phyloP scores from a whole-genome alignment of 2,888 invertebrate species.

The Macrostomum cliftonense region DNA sequence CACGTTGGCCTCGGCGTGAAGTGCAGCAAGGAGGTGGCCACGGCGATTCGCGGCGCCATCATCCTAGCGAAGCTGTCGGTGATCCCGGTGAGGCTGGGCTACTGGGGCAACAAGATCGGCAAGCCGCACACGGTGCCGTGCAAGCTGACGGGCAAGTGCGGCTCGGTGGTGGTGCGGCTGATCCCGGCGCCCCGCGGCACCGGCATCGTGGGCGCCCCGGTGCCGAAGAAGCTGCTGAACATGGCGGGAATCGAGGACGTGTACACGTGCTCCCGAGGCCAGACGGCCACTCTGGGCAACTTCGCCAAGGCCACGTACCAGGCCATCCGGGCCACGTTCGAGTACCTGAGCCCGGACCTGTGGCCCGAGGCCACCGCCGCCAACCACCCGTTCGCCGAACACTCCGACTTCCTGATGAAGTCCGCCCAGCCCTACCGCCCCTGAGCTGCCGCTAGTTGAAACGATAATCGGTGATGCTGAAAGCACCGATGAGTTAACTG shows the following conservation, averaged over 20 bases:
- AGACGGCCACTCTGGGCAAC: constrained; percentile 91
- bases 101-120: constrained; percentile 99
- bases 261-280: constrained; percentile 91
- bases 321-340: constrained; percentile 92
- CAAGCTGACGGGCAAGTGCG: constrained; percentile 98
- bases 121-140: constrained; percentile 98
- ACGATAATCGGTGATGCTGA: too few relatives aligned
- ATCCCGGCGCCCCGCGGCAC: constrained; percentile 99
- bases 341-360: constrained; percentile 91
- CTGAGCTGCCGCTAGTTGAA: too few relatives aligned
- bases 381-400: constrained; percentile 86
- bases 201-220: constrained; percentile 94
- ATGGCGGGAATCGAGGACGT: constrained; percentile 99
- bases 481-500: too few relatives aligned
- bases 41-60: constrained; percentile 95
- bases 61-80: constrained; percentile 92
- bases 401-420: constrained; percentile 56
- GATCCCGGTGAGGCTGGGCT: constrained; percentile 89
- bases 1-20: constrained; percentile 97
- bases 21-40: constrained; percentile 99
- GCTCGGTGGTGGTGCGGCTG: constrained; percentile 85
- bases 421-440: too few relatives aligned
- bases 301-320: constrained; percentile 95
- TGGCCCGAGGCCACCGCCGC: constrained; percentile 85
- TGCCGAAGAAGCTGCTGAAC: constrained; percentile 87